Base-by-base conservation (phyloP, 2,888 invertebrate species). In the Platycheirus albimanus region DNA sequence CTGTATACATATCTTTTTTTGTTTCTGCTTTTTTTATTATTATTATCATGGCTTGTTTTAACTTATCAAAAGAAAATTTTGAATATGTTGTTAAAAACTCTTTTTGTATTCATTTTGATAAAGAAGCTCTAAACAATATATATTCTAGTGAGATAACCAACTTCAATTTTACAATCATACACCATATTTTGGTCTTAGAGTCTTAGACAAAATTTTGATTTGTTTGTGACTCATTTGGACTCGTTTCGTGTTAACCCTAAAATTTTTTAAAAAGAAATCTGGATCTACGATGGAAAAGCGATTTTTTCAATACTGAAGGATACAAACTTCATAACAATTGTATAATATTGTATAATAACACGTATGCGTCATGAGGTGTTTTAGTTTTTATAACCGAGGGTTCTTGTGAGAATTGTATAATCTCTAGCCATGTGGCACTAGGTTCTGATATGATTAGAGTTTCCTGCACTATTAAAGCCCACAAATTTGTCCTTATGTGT, bases 151-250 rank as follows among this genome's bases (percentile, higher is more conserved):
- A 15, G 7, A 13, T n/a, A 41, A 1, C 15, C 11, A 13, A 36
- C 13, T 13, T 47, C 10, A 36, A 10, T 36, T 38, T 33, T 20
- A 43, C 20, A 33, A 15, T 45, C 19, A 45, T 45, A 1, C 45
- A 45, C 11, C 17, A 45, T 3, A 43, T 17, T 11, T 17, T 19
- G 19, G 17, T n/a, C n/a, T n/a, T n/a, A 43, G 11, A 47, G 47
- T 13, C 47, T 49, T 1, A n/a, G 24, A 0, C 13, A 20, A 49
- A 51, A 51, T 30, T 51, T 51, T 30, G 51, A 51, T 51, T 15
- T 51, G 15, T 4, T 51, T 1, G 8, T 30, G 1, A 11, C 5
- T 8, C 51, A 51, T 15, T 15, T 51, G 1, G 51, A 30, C 6
- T 51, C 11, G 2, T 51, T 13, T 51, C 2, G 4, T 1, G 1